Evolutionary conservation across 2,888 invertebrate species (phyloP).

Genomic region (Melanostoma mellinum): DNA sequence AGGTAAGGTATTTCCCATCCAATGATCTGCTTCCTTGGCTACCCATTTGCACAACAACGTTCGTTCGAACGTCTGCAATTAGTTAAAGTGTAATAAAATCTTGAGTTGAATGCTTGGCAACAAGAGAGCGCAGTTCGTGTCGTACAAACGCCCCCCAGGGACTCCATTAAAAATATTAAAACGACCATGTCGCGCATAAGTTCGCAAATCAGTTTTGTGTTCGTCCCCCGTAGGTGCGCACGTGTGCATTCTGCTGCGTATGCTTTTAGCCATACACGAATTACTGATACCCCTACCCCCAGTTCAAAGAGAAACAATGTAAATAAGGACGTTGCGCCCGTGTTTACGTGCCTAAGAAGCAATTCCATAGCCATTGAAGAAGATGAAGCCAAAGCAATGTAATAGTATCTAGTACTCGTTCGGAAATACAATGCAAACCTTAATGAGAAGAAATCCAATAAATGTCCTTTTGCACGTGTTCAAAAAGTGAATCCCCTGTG

Average conservation of each 20-base stretch:
- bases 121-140: slow-evolving; percentile 47
- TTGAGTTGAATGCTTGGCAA: slow-evolving; percentile 8
- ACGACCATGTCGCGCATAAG: slow-evolving; percentile 70
- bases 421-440: slow-evolving; percentile 46
- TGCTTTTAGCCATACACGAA: slow-evolving; percentile 35
- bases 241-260: slow-evolving; percentile 78
- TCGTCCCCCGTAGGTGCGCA: slow-evolving; percentile 81
- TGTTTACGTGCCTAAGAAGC: slow-evolving; percentile 64
- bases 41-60: slow-evolving; percentile 39
- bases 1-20: not conserved
- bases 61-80: slow-evolving; percentile 62
- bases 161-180: slow-evolving; percentile 72
- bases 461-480: slow-evolving; percentile 81
- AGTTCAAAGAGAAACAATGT: slow-evolving; percentile 58
- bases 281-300: slow-evolving; percentile 26
- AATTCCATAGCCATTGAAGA: slow-evolving; percentile 24
- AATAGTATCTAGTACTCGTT: slow-evolving; percentile 7
- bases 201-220: slow-evolving; percentile 66
- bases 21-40: slow-evolving; percentile 30
- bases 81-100: slow-evolving; percentile 70
- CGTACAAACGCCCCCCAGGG: slow-evolving; percentile 63
- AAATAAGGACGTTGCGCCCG: slow-evolving; percentile 64
- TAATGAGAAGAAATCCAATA: slow-evolving; percentile 79
- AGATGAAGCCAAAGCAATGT: slow-evolving; percentile 57
- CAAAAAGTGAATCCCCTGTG: slow-evolving; percentile 62